Base-by-base conservation (phyloP, 2,113 vertebrate genomes). In the Microcebus ravelobensis region DNA sequence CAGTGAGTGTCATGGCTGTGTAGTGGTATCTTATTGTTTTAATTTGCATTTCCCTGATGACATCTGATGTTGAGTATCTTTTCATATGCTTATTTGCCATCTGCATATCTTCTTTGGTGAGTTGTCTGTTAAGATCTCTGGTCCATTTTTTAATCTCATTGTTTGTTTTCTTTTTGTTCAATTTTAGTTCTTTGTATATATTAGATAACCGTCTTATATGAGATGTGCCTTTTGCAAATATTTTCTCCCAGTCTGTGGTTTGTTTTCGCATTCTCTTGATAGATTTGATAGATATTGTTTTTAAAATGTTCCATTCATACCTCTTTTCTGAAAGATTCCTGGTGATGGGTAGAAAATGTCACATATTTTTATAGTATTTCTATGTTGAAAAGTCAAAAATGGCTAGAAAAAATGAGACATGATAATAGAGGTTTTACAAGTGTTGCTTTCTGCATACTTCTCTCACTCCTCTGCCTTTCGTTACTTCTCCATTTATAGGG, bases 301-400 rank as follows among this genome's bases (percentile, higher is more conserved):
- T 87, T 67, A 25, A 55, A 96, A 63, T 76, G 81, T 90, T 48
- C 65, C 73, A 45, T 85, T 90, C 17, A 17, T 71, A 45, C 8
- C 15, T 90, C 59, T 87, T 27, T 86, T 52, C 57, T 45, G 25
- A 76, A 85, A 21, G 55, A 84, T 86, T 85, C 57, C n/a, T 89
- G 29, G 29, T 68, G 36, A 45, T 80, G 14, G 15, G 3, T 83
- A 61, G 36, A 84, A 88, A 91, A 71, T 27, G 80, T 79, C n/a
- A 83, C 12, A 48, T 76, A 87, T 36, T 84, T 86, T 89, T 93
- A 57, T 70, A 25, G 4, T 81, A 52, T 50, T 91, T 63, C 68
- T 57, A 76, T 71, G 20, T 27, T 85, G 36, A 76, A 95, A 97
- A 96, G 5, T 95, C 36, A 61, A 45, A 57, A 90, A 67, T 59